phyloP scores from a whole-genome alignment of 2,113 vertebrate species.

The Sceloporus tristichus region DNA sequence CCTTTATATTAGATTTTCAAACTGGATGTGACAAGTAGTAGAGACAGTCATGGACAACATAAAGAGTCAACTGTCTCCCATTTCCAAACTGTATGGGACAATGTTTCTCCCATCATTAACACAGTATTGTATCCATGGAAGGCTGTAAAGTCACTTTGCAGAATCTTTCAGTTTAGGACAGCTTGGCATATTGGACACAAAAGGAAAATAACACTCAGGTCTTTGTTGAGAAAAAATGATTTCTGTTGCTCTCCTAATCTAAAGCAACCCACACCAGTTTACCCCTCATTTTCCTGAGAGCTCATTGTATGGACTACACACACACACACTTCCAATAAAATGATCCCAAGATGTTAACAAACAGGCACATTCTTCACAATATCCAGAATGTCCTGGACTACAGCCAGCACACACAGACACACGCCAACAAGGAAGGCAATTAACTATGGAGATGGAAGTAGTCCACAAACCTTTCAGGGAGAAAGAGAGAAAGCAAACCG shows the following conservation, averaged over 20 bases:
- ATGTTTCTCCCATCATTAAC: background rate
- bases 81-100: background rate
- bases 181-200: background rate
- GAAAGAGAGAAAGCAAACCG: no score
- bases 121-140: background rate
- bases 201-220: background rate
- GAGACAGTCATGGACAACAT: background rate
- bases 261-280: background rate
- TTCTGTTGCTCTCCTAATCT: background rate
- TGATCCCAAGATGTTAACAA: background rate
- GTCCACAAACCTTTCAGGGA: no score
- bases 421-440: no score
- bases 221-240: background rate
- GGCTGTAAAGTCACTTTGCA: background rate
- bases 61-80: background rate
- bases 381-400: background rate
- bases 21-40: background rate
- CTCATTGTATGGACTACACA: background rate
- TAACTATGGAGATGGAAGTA: no score
- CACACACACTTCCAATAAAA: constrained; percentile 18
- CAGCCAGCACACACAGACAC: no score
- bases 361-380: constrained; percentile 1
- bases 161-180: background rate
- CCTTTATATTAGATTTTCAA: constrained; percentile 4
- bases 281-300: background rate